Conservation (phyloP, 2,888 invertebrate genomes). For the Drosophila neonasuta region DNA sequence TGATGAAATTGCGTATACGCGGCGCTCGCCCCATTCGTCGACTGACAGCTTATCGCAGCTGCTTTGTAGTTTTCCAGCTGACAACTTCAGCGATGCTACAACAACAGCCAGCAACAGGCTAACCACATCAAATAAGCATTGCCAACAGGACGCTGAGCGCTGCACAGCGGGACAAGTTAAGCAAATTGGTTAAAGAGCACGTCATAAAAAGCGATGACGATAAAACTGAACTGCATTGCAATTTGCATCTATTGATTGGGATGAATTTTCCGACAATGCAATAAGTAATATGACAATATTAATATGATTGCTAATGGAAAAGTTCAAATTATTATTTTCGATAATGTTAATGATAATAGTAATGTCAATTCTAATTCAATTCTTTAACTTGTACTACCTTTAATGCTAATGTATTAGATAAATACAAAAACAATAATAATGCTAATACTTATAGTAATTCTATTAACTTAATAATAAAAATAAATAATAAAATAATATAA, state of each 20-base stretch:
- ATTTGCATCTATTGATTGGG: no score
- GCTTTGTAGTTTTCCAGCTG: constrained; percentile 31
- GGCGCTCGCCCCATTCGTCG: constrained; percentile 16
- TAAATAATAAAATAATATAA: no score
- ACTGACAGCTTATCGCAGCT: constrained; percentile 40
- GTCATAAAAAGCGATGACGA: neutral
- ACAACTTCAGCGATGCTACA: neutral
- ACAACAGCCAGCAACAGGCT: constrained; percentile 22
- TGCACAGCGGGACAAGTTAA: constrained; percentile 7
- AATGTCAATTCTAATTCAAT: no score
- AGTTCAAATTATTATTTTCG: no score
- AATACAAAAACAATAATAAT: neutral
- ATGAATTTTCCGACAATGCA: no score
- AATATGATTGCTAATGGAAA: no score
- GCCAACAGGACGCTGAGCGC: constrained; percentile 9
- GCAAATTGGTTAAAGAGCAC: neutral
- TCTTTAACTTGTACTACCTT: neutral
- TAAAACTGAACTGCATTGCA: neutral
- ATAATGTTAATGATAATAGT: no score
- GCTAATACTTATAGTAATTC: neutral
- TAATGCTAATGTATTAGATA: neutral
- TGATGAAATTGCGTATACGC: constrained; percentile 55
- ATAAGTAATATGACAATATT: no score
- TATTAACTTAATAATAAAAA: neutral
- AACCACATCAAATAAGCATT: constrained; percentile 44